These are phyloP conservation scores for Tipula confusa DNA, from an alignment of 2,888 invertebrate genomes.

Conservation along the genomic window DNA sequence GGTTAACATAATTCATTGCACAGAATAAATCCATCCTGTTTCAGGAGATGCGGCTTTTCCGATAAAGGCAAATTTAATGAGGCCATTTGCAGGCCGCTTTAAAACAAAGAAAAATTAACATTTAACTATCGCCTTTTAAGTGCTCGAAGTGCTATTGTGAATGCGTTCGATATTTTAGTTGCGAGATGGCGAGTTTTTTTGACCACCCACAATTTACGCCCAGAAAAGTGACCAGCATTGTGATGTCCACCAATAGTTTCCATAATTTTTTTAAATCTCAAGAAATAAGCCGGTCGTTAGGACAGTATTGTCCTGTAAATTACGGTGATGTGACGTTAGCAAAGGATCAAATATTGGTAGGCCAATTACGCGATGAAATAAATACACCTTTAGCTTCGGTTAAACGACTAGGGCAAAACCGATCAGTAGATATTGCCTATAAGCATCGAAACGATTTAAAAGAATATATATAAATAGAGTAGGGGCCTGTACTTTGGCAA, in stretches of 20 bases:
- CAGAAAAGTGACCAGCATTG: background rate
- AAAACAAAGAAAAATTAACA: background rate
- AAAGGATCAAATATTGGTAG: background rate
- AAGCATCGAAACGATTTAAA: too few species aligned
- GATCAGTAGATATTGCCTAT: too few species aligned
- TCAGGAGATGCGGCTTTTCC: background rate
- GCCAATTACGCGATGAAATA: background rate
- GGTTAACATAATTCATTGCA: too few species aligned
- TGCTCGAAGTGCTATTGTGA: conserved; percentile 32
- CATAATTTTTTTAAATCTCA: background rate
- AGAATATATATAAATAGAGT: too few species aligned
- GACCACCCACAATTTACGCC: background rate
- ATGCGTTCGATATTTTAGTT: conserved; percentile 26
- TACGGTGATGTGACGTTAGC: background rate
- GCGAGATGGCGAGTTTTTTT: background rate
- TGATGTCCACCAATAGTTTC: background rate
- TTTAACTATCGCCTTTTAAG: conserved; percentile 34
- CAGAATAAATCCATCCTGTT: too few species aligned
- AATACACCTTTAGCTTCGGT: background rate
- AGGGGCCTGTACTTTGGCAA: too few species aligned
- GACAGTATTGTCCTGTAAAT: background rate
- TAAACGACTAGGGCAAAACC: background rate
- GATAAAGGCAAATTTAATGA: background rate
- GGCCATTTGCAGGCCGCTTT: background rate
- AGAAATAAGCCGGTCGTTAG: background rate